These are phyloP conservation scores for Heterohyrax brucei DNA, from an alignment of 2,797 vertebrate species.

Conservation along the genomic window DNA sequence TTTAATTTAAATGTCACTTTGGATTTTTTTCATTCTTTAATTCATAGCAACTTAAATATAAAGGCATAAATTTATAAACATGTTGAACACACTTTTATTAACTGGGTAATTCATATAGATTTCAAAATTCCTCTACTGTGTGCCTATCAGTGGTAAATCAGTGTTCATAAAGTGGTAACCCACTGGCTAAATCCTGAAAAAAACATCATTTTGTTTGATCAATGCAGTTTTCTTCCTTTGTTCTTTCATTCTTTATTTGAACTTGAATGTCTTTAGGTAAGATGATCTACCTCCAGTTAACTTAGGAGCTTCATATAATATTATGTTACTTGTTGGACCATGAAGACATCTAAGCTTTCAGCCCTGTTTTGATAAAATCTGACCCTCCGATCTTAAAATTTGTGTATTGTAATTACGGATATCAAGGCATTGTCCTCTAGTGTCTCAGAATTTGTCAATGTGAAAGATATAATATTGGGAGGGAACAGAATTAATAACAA, in stretches of 20 bases:
- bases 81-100: not conserved
- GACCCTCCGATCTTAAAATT: not conserved
- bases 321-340: not conserved
- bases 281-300: not conserved
- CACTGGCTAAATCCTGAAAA: not conserved
- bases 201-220: constrained; percentile 11
- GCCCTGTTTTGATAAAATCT: constrained; percentile 1
- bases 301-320: not conserved
- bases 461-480: not conserved
- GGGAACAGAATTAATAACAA: no score
- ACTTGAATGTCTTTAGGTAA: not conserved
- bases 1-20: not conserved
- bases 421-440: not conserved
- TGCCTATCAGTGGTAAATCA: not conserved
- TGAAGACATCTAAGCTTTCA: not conserved
- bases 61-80: not conserved
- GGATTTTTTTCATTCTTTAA: not conserved
- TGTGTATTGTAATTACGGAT: not conserved
- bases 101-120: not conserved
- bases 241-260: not conserved
- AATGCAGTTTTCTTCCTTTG: not conserved
- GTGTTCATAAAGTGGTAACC: not conserved
- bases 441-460: not conserved
- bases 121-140: not conserved
- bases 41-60: not conserved